Base-by-base conservation (phyloP, 1,140 invertebrate genomes). In the Calliphora vicina region DNA sequence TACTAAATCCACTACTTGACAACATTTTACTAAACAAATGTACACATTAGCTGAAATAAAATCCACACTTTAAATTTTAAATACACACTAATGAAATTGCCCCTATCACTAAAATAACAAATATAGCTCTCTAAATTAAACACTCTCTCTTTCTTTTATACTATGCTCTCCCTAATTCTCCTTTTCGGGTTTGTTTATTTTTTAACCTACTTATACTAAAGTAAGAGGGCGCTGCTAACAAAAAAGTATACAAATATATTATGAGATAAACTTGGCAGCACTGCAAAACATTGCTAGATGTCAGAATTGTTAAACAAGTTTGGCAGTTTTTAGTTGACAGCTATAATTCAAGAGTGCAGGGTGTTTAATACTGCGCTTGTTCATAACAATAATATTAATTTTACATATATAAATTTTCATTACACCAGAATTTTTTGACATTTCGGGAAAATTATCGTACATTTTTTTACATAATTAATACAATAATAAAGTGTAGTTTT, bases 301-400 rank as follows among this genome's bases (percentile, higher is more conserved):
- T 78, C 74, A 78, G 74, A 78, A 78, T 78, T 23, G 25, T 43
- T 35, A 78, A 78, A 78, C 35, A 25, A 45, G 42, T 78, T 78
- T 78, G 74, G 26, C 74, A 78, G 74, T 43, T 78, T 78, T 78
- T 20, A 78, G 74, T 78, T 78, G 74, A 78, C 74, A 78, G 74
- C 74, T 78, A 78, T 78, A 78, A 78, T 78, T 78, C 74, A 78
- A 78, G 74, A 78, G 74, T 78, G 74, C 35, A 78, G 74, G 74
- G 74, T 78, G 74, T 78, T 42, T 78, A 23, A 25, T 23, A 78
- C 17, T 78, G 74, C 74, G 74, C 74, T 78, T 78, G 74, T 78
- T 78, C 74, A 78, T 43, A 23, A 78, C 35, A 76, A 29, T 76
- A 29, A 78, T 23, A 45, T 25, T 43, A 23, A 78, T 12, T 43